Evolutionary conservation across 1,140 invertebrate species (phyloP).

Genomic region (Papilio xuthus): DNA sequence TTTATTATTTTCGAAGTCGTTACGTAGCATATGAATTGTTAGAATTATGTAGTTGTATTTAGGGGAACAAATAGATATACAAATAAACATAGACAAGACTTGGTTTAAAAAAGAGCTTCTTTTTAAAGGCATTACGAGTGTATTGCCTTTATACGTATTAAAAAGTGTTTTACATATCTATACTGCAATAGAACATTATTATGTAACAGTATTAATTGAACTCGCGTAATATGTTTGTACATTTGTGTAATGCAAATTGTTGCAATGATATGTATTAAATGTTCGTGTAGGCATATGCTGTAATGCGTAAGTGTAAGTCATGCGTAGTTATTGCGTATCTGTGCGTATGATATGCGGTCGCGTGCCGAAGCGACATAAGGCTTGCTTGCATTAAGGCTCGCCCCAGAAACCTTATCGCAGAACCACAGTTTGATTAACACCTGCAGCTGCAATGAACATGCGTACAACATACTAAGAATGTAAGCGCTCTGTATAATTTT

Average conservation of each 20-base stretch:
- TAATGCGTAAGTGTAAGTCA: slow-evolving; percentile 51
- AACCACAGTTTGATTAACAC: slow-evolving; percentile 52
- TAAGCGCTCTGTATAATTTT: slow-evolving; percentile 15
- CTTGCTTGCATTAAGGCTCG: slow-evolving; percentile 39
- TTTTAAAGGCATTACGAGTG: background rate
- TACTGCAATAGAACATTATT: slow-evolving; percentile 45
- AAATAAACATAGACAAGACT: background rate
- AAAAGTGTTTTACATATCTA: too few relatives aligned
- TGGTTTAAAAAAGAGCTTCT: too few relatives aligned
- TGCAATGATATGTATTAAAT: background rate
- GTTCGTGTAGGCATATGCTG: slow-evolving; percentile 40
- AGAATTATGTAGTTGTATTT: background rate
- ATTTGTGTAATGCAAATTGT: too few relatives aligned
- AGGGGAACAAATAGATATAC: background rate
- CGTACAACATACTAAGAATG: slow-evolving; percentile 37
- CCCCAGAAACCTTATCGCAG: slow-evolving; percentile 69
- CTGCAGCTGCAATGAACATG: slow-evolving; percentile 53
- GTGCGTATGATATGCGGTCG: slow-evolving; percentile 59
- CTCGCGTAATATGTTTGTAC: too few relatives aligned
- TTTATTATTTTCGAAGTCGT: slow-evolving; percentile 20
- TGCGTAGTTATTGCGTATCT: slow-evolving; percentile 58
- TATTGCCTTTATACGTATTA: too few relatives aligned
- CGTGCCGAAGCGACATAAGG: slow-evolving; percentile 69
- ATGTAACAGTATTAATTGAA: too few relatives aligned
- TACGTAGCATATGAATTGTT: slow-evolving; percentile 2